These are phyloP conservation scores for Cranoglanis bouderius DNA, from an alignment of 2,113 vertebrate genomes.

Conservation along the genomic window DNA sequence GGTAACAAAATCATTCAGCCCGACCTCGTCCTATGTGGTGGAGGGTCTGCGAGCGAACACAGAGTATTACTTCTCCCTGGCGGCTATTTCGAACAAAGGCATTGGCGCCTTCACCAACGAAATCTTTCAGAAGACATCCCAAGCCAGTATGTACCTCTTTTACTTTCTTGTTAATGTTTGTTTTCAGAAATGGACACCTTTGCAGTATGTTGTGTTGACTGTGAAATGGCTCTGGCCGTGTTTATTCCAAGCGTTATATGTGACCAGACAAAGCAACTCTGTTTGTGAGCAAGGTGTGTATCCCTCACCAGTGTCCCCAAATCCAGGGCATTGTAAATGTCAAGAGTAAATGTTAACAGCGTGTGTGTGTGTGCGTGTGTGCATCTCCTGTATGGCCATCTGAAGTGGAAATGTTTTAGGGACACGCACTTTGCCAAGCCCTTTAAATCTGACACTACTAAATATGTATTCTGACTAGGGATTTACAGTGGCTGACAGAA, in stretches of 20 bases:
- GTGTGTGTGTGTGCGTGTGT: slow-evolving; percentile 11
- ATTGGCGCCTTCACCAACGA: slow-evolving; percentile 93
- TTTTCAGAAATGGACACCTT: slow-evolving; percentile 30
- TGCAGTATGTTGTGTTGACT: slow-evolving; percentile 41
- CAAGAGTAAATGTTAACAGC: slow-evolving; percentile 37
- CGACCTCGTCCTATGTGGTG: slow-evolving; percentile 82
- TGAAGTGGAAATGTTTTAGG: slow-evolving; percentile 27
- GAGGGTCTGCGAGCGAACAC: slow-evolving; percentile 91
- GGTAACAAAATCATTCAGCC: slow-evolving; percentile 86
- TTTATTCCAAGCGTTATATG: slow-evolving; percentile 16
- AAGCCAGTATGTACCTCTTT: slow-evolving; percentile 94
- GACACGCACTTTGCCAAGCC: slow-evolving; percentile 31
- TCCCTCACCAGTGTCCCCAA: background rate
- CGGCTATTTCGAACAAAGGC: slow-evolving; percentile 90
- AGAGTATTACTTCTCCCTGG: slow-evolving; percentile 92
- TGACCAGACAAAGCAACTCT: background rate
- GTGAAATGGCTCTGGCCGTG: background rate
- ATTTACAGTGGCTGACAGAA: background rate
- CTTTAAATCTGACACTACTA: background rate
- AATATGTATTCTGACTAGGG: slow-evolving; percentile 4
- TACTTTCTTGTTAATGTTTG: slow-evolving; percentile 53
- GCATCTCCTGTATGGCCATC: background rate
- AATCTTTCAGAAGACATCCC: slow-evolving; percentile 90
- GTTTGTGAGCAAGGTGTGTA: background rate
- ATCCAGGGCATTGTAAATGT: slow-evolving; percentile 35